These are phyloP conservation scores for Crotophaga sulcirostris DNA, from an alignment of 2,113 vertebrate genomes.

Conservation along the genomic window DNA sequence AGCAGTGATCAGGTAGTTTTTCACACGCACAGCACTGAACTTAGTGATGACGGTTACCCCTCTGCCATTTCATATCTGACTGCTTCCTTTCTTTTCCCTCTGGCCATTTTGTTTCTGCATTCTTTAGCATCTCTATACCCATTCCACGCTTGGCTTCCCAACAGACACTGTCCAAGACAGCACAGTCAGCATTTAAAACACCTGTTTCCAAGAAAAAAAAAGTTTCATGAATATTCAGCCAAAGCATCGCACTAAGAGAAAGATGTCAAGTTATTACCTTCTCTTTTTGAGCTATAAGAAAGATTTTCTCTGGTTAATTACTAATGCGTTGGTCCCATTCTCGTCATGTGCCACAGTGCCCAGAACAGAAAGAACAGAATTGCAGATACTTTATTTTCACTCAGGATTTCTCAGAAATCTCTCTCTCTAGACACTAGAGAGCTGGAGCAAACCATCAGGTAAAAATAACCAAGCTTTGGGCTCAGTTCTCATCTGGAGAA, in stretches of 20 bases:
- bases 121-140: not conserved
- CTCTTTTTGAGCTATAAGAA: not conserved
- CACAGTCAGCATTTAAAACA: not conserved
- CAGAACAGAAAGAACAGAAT: not conserved
- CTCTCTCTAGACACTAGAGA: not conserved
- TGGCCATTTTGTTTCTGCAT: not conserved
- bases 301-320: not conserved
- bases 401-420: not conserved
- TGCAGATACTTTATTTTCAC: not conserved
- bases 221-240: not conserved
- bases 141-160: not conserved
- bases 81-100: not conserved
- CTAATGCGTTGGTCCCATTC: not conserved
- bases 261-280: not conserved
- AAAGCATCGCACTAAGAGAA: not conserved
- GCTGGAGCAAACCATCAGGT: not conserved
- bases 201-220: not conserved
- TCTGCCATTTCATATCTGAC: not conserved
- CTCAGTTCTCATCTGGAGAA: not conserved
- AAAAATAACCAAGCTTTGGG: not conserved
- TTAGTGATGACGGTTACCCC: not conserved
- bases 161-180: not conserved
- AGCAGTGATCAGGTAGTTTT: not conserved
- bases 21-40: not conserved
- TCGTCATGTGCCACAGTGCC: not conserved